These are phyloP conservation scores for Eilema caniola DNA, from an alignment of 2,888 invertebrate species.

Conservation along the genomic window DNA sequence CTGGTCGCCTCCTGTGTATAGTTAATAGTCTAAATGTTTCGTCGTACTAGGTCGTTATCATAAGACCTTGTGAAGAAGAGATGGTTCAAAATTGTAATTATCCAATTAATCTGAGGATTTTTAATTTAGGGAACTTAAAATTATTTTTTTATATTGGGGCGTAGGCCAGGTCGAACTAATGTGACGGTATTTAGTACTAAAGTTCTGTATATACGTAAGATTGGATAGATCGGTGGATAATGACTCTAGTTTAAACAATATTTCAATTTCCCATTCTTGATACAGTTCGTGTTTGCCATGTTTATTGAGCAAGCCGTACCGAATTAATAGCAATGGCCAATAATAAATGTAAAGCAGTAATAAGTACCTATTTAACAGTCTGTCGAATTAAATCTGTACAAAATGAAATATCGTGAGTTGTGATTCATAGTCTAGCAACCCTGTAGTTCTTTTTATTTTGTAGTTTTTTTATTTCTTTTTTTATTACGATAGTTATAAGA, in stretches of 20 bases:
- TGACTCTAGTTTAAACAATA: slow-evolving; percentile 48
- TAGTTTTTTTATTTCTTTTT: slow-evolving; percentile 43
- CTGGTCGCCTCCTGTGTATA: slow-evolving; percentile 33
- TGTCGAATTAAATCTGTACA: slow-evolving; percentile 87
- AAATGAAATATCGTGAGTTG: slow-evolving; percentile 78
- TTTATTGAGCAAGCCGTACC: slow-evolving; percentile 74
- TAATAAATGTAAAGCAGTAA: slow-evolving; percentile 82
- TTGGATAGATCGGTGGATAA: slow-evolving; percentile 59
- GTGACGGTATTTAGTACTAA: slow-evolving; percentile 68
- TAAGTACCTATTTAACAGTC: slow-evolving; percentile 81
- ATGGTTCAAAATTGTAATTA: slow-evolving; percentile 62
- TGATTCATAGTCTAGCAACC: slow-evolving; percentile 67
- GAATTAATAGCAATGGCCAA: slow-evolving; percentile 80
- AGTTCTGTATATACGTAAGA: slow-evolving; percentile 81
- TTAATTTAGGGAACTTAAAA: slow-evolving; percentile 73
- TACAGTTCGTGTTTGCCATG: slow-evolving; percentile 63
- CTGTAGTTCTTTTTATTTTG: slow-evolving; percentile 48
- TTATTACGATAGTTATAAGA: neutral
- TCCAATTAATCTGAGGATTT: slow-evolving; percentile 68
- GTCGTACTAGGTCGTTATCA: slow-evolving; percentile 50
- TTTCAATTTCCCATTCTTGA: slow-evolving; percentile 60
- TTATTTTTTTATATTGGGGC: slow-evolving; percentile 76
- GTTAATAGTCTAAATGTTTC: slow-evolving; percentile 41
- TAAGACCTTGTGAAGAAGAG: slow-evolving; percentile 65
- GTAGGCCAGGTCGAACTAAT: slow-evolving; percentile 63